Evolutionary conservation across 2,888 invertebrate species (phyloP), one percentile per base, ranked within the genome.

Genomic region (Syritta pipiens): DNA sequence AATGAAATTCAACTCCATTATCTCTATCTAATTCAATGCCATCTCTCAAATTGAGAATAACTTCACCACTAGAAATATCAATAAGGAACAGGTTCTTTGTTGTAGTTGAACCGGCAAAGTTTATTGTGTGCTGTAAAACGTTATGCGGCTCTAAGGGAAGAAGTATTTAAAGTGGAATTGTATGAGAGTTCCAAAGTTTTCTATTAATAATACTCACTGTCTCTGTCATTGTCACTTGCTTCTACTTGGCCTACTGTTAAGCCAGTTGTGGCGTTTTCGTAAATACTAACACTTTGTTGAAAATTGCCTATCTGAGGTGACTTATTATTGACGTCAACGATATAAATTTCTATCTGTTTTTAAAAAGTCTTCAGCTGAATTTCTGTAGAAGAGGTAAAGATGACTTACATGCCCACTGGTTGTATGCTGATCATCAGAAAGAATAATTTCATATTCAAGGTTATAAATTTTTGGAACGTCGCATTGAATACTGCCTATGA

Each of bases 291-390:
- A 0, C 84, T 85, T 0, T 83, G 81, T 0, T 87, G 42, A 81
- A 90, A 90, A 32, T 82, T 48, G 0, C 85, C 85, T 9, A 87
- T 83, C 48, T 86, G 84, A 0, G 91, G 93, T 9, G 82, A 76
- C 83, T 91, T 90, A 85, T 93, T 92, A 86, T 93, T 93, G 0
- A 90, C 90, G 84, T 93, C 93, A 1, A 90, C 89, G 10, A 93
- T 91, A 60, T 86, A 84, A 30, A 93, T 92, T 9, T 84, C 82
- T 72, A 93, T 89, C 93, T 93, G 86, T 40, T 83, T n/a, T 17
- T 24, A 51, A 12, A 48, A 81, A 60, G 44, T 28, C 12, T n/a
- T 26, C 37, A 28, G 28, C 26, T 26, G 7, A 40, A 69, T 63
- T 2, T 35, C 32, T 51, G 71, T 7, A 17, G 19, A 24, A 59